Evolutionary conservation across 2,888 invertebrate species (phyloP), one percentile per base, ranked within the genome.

Genomic region (Ormyrus labotus): DNA sequence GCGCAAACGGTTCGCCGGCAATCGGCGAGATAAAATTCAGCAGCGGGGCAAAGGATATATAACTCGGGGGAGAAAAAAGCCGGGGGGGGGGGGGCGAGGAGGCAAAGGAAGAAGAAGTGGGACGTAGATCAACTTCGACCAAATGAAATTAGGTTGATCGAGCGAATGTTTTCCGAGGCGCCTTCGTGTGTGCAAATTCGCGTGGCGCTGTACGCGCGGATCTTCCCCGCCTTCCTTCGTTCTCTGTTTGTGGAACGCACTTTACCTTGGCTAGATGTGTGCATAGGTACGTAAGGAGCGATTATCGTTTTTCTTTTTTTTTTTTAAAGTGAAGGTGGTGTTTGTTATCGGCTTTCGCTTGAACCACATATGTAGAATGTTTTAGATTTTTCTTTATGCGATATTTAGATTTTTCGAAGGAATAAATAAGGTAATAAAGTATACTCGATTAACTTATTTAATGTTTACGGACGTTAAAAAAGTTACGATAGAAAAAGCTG

Each of bases 131-230:
- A 61, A 34, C 4, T 7, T 51, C 10, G 53, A 53, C 19, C 19
- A 61, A 58, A 73, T 73, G 13, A 65, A 64, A 73, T 73, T 64
- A 73, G 64, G 64, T 73, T 64, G 73, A 73, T 55, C 55, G 64
- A 64, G 19, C 63, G 53, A 55, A 55, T 55, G 55, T 73, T 73
- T 60, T 60, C 60, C 50, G 6, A 34, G n/a, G 48, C 60, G 60
- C 0, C 48, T 48, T 47, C 6, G 6, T 48, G 13, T 70, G 58
- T 58, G 4, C 8, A 13, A 34, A 34, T 34, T 34, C 34, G 34
- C 2, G 19, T 1, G 19, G 19, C 19, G 34, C 34, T 34, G 34
- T 13, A 47, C 34, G 11, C 7, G 8, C 11, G n/a, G 6, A 57
- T 57, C 5, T n/a, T 11, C 34, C 5, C 34, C 5, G 9, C 47